Base-by-base conservation (phyloP, 2,113 vertebrate genomes). In the Syrrhaptes paradoxus region DNA sequence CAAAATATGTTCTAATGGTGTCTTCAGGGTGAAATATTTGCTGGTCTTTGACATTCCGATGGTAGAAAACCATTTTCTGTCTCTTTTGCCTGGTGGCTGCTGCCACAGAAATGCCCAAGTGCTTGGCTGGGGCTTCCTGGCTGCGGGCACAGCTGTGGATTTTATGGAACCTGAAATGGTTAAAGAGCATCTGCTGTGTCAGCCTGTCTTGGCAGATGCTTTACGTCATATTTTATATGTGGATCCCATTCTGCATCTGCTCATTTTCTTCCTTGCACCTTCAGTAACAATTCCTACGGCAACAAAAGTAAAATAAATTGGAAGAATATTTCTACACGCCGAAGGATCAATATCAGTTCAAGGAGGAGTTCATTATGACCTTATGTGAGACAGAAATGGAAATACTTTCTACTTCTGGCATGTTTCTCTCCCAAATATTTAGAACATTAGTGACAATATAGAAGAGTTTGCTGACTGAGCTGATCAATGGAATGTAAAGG, bases 401-500 rank as follows among this genome's bases (percentile, higher is more conserved):
- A 98, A 97, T 93, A 84, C 87, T 96, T 89, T 91, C 32, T 93
- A 94, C 86, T 98, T 96, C 95, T 96, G 93, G 88, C 90, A 78
- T 97, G 89, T 94, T 98, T 97, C 94, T 97, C 91, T 97, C 94
- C 97, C 96, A 98, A 98, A 98, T 98, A 98, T 97, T 98, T 97
- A 97, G 97, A 97, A 95, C 94, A 93, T 98, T 98, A 97, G 93
- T 94, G 96, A 97, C 95, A 97, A 95, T 94, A 97, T 89, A 95
- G 92, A 97, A 97, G 97, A 98, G 96, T 98, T 97, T 98, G 97
- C 98, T 98, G 97, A 98, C 97, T 97, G 97, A 97, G 97, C 97
- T 97, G 97, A 98, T 98, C 97, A 98, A 97, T 98, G 98, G 97
- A 97, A 98, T 98, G 98, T 98, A 98, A 98, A 98, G 97, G 97